Evolutionary conservation across 2,113 vertebrate genomes (phyloP).

Genomic region (Leptobrachium leishanense): DNA sequence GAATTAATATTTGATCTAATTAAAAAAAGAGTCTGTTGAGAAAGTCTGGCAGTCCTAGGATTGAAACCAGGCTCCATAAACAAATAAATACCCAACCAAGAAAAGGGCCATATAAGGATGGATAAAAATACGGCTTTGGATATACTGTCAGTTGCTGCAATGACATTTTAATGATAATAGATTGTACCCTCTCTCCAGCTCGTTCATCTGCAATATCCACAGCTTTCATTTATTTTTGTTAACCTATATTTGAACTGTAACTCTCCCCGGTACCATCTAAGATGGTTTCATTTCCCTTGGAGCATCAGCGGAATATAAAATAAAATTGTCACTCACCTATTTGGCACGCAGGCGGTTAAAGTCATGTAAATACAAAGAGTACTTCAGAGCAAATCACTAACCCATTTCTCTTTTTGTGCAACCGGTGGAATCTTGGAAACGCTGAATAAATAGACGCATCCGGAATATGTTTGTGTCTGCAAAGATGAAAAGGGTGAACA

Average conservation of each 20-base stretch:
- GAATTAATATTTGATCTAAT: slow-evolving; percentile 26
- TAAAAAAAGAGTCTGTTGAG: background rate
- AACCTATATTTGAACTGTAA: slow-evolving; percentile 16
- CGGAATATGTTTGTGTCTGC: too few relatives aligned
- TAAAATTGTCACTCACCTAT: background rate
- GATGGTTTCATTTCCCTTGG: background rate
- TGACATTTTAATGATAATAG: slow-evolving; percentile 24
- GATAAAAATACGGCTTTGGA: background rate
- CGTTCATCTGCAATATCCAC: slow-evolving; percentile 11
- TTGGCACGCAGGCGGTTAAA: background rate
- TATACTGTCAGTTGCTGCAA: slow-evolving; percentile 6
- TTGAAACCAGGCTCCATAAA: background rate
- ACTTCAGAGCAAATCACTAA: too few relatives aligned
- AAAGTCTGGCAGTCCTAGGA: background rate
- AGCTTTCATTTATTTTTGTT: slow-evolving; percentile 21
- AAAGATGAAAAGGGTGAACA: too few relatives aligned
- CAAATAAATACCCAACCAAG: background rate
- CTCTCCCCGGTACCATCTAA: background rate
- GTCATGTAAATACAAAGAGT: background rate
- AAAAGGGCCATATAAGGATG: background rate
- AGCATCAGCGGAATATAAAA: background rate
- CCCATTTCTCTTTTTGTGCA: too few relatives aligned
- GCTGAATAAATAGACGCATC: too few relatives aligned
- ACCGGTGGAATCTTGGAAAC: too few relatives aligned
- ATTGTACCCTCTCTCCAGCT: slow-evolving; percentile 7